Evolutionary conservation across 1,140 invertebrate species (phyloP).

Genomic region (Leptopilina clavipes): DNA sequence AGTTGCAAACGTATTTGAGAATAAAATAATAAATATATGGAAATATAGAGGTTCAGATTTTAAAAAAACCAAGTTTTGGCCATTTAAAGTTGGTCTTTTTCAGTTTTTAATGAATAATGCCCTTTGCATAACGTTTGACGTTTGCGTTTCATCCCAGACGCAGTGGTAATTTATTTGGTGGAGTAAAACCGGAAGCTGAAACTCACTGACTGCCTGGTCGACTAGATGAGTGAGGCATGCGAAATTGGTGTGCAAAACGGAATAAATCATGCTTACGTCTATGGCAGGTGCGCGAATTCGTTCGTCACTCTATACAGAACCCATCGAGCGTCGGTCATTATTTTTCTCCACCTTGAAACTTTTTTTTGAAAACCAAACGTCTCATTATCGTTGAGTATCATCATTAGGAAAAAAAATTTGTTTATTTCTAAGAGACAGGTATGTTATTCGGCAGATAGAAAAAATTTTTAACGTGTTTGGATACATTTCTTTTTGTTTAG

Average conservation of each 20-base stretch:
- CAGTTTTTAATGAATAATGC: not conserved
- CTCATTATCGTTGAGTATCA: no score
- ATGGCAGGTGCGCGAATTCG: constrained; percentile 64
- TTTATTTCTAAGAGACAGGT: no score
- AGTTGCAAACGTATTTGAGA: no score
- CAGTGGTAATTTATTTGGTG: constrained; percentile 57
- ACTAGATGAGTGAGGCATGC: constrained; percentile 43
- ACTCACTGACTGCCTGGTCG: constrained; percentile 41
- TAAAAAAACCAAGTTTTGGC: not conserved
- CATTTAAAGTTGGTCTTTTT: not conserved
- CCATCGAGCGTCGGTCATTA: constrained; percentile 35
- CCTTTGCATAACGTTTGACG: constrained; percentile 1
- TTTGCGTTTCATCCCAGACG: constrained; percentile 41
- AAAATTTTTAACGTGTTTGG: no score
- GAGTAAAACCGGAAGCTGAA: constrained; percentile 57
- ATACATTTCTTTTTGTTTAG: no score
- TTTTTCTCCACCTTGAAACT: constrained; percentile 43
- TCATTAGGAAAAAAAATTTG: no score
- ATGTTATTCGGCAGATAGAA: not conserved
- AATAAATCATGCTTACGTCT: constrained; percentile 68
- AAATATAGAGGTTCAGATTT: no score
- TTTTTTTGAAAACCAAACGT: constrained; percentile 14
- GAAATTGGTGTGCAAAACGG: constrained; percentile 66
- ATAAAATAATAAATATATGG: no score
- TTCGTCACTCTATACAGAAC: constrained; percentile 52